Evolutionary conservation across 2,113 vertebrate genomes (phyloP), one percentile per base, ranked within the genome.

Genomic region (Heteronetta atricapilla): DNA sequence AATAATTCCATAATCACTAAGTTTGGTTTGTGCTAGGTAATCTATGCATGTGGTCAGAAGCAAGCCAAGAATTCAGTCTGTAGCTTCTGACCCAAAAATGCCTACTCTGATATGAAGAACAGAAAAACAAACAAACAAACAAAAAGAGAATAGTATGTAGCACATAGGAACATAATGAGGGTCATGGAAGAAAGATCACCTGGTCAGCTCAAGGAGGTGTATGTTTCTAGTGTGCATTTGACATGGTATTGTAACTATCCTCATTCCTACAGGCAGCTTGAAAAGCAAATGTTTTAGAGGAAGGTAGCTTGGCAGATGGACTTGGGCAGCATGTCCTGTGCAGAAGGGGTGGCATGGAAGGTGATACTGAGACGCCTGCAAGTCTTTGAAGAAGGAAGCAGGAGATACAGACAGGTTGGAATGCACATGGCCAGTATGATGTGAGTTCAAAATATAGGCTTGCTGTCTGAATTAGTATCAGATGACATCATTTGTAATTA

Each of bases 391-490:
- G 86, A 5, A 86, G 40, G 50, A 67, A 40, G n/a, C n/a, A 77
- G 78, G 63, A 83, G 73, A 46, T 6, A 4, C 0, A 15, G 48
- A 86, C 93, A 95, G 88, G 89, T 88, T 90, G 93, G 81, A 83
- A 26, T 11, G 3, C 88, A 76, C 66, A 5, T 26, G 90, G 73
- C 40, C 66, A 66, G 21, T 8, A 2, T n/a, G 88, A 79, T 33
- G 62, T 58, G 88, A 75, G 58, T 74, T 88, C 58, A 50, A 84
- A 88, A 63, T 3, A n/a, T 10, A 60, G 83, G 8, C 88, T 75
- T 82, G 67, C 82, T 94, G 92, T 70, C 62, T 11, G 80, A 93
- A 92, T 94, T 90, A 75, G 83, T 79, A 55, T 90, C 90, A 72
- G 69, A 6, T 94, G 92, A 90, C 76, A 92, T 96, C 80, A 93